Conservation (phyloP, 2,888 invertebrate species). For the Seladonia tumulorum region DNA sequence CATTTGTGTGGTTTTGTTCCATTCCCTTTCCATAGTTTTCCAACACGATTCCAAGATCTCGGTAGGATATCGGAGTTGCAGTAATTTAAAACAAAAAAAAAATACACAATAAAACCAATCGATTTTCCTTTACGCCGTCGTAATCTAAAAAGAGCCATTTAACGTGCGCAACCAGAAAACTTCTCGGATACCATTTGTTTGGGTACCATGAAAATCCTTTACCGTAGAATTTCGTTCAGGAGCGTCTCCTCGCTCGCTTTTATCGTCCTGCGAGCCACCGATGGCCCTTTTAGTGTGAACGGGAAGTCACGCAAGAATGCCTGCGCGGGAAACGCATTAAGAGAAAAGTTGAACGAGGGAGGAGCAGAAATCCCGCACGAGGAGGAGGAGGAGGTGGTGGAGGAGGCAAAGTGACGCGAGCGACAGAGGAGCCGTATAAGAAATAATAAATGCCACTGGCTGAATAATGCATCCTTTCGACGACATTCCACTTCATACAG, state of each 20-base stretch:
- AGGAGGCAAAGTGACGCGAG: constrained; percentile 12
- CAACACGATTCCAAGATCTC: neutral
- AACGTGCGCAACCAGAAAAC: neutral
- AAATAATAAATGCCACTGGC: constrained; percentile 65
- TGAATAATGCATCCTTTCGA: constrained; percentile 55
- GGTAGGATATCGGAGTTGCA: neutral
- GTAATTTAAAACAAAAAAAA: no score
- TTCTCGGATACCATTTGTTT: neutral
- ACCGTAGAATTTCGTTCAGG: neutral
- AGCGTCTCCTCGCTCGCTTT: neutral
- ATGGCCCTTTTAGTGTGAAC: constrained; percentile 10
- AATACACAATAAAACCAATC: neutral
- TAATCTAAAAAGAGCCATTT: neutral
- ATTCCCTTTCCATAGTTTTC: neutral
- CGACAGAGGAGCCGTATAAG: constrained; percentile 23
- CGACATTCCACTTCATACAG: constrained; percentile 46
- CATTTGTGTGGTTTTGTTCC: neutral
- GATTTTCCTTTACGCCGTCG: neutral
- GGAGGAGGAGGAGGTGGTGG: no score
- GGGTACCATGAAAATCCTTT: neutral
- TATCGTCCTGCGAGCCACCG: constrained; percentile 4
- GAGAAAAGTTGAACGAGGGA: constrained; percentile 14
- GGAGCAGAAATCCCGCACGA: neutral
- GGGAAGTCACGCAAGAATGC: constrained; percentile 21
- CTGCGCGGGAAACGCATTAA: constrained; percentile 8